Conservation (phyloP, 2,113 vertebrate genomes). For the Pseudorasbora parva region DNA sequence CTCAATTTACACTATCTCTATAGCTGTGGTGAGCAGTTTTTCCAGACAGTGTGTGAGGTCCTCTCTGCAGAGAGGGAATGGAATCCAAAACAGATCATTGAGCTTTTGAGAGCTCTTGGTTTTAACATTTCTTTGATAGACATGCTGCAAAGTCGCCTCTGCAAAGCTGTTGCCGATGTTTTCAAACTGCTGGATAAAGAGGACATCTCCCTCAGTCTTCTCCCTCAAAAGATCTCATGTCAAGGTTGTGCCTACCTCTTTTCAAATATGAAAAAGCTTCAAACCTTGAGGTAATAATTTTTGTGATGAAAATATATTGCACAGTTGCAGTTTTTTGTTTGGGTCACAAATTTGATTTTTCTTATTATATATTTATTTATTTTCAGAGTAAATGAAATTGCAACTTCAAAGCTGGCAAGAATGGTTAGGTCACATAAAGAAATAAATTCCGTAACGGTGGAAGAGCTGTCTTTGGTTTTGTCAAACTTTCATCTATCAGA, state of each 20-base stretch:
- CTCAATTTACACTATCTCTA: neutral
- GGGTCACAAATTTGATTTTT: neutral
- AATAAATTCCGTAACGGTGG: constrained; percentile 8
- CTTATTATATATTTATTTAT: neutral
- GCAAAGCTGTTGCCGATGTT: constrained; percentile 28
- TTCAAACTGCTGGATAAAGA: neutral
- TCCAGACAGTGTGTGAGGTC: constrained; percentile 39
- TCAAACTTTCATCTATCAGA: neutral
- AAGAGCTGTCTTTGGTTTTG: constrained; percentile 42
- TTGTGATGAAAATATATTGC: neutral
- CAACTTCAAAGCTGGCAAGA: constrained; percentile 29
- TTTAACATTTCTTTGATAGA: constrained; percentile 42
- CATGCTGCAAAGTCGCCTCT: constrained; percentile 34
- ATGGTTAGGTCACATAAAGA: constrained; percentile 7
- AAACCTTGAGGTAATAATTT: constrained; percentile 25
- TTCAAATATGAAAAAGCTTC: constrained; percentile 18
- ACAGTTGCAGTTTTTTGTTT: neutral
- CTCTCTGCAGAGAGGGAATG: constrained; percentile 14
- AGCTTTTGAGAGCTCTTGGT: constrained; percentile 35
- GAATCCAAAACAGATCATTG: neutral
- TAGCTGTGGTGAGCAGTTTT: constrained; percentile 43
- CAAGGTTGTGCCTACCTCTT: constrained; percentile 43
- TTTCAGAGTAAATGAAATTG: constrained; percentile 49
- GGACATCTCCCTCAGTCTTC: constrained; percentile 21
- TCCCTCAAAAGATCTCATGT: constrained; percentile 34